Evolutionary conservation across 2,888 invertebrate genomes (phyloP), one percentile per base, ranked within the genome.

Genomic region (Rhodophaea formosa): DNA sequence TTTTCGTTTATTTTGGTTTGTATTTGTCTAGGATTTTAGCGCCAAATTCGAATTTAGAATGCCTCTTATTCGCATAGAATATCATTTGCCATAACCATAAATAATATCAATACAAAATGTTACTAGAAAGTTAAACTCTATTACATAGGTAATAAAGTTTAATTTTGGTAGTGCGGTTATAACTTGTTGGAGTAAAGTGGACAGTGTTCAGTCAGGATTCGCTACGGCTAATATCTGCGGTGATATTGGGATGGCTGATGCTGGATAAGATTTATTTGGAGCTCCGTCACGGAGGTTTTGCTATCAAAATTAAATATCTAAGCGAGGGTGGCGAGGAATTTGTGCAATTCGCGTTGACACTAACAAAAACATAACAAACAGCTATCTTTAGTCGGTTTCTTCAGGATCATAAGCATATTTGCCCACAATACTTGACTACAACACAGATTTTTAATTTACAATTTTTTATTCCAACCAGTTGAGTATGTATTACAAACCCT

Each of bases 261-360:
- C 73, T 61, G 82, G 84, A 86, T 86, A 85, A 85, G 84, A 88
- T 88, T 88, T 89, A 90, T 88, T 84, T 77, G 79, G 70, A 61
- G 67, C 65, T 68, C 63, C 72, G 82, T 85, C 87, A 85, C 79
- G 84, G 83, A 72, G 80, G 80, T 77, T 84, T 78, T 78, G 81
- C 80, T 90, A 90, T 90, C 89, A 88, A 88, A 88, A 90, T 88
- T 89, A 89, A 88, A 89, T 88, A 88, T 89, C 88, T 83, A 47
- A 60, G 64, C 65, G 70, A 67, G 77, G 71, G 71, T 69, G 75
- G 64, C 64, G 63, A 60, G 59, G 71, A 72, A 73, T 73, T 69
- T 71, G 69, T 70, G 68, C 68, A 71, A 76, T 77, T 68, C 70
- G 59, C 71, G 66, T 64, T 62, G 65, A 63, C 56, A 62, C 62